Base-by-base conservation (phyloP, 2,113 vertebrate genomes). In the Chaetura pelagica region DNA sequence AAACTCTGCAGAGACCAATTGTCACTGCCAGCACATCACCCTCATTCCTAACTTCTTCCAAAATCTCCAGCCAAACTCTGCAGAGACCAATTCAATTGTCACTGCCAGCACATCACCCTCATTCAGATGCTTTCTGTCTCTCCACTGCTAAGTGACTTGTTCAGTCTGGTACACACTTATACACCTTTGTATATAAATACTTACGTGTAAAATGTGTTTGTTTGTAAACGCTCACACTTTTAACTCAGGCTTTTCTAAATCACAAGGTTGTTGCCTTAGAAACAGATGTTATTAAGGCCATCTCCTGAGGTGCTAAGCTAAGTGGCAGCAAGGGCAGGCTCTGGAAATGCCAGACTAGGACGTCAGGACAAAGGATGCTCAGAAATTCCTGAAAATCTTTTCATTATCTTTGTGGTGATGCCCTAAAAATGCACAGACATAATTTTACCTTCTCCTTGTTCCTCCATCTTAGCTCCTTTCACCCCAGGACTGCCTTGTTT, bases 211-310 rank as follows among this genome's bases (percentile, higher is more conserved):
- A 90, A 48, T 20, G 16, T 16, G 46, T 61, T 57, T 93, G 94
- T 93, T 90, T 89, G 91, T 94, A 96, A 96, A 96, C 80, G 94
- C 1, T 3, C 54, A 52, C 63, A 16, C 61, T 95, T 92, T 84
- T 42, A 93, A 59, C 80, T 92, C 76, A 4, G 73, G 14, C 83
- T 78, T 90, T 89, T 46, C 85, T 34, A 72, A 71, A 61, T 58
- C 8, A 4, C 94, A 92, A 95, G 90, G 92, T 94, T 89, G 96
- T 91, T 90, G 88, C 90, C 96, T 96, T 96, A 97, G 95, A 86
- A 96, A 96, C 93, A 0, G 85, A 55, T 22, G 0, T 57, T 67
- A 86, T 81, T 88, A 75, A 80, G 21, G 42, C 0, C 0, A 38
- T 48, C 72, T 90, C 85, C 59, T 0, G 0, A 92, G 92, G 75